These are phyloP conservation scores for Drosophila sucinea DNA, from an alignment of 1,140 invertebrate species.

Conservation along the genomic window DNA sequence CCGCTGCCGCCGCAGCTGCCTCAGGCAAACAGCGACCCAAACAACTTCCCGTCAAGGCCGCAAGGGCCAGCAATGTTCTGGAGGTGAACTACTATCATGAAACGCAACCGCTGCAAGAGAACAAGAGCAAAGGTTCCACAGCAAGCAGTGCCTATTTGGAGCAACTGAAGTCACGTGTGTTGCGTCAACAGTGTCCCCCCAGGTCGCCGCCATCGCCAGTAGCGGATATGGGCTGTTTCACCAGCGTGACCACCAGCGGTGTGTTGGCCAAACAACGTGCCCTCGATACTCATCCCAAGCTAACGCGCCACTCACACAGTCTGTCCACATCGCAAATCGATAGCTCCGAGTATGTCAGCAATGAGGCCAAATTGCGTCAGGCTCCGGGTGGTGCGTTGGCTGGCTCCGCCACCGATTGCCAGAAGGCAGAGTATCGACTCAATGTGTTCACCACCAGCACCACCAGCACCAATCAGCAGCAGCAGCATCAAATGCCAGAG, in stretches of 20 bases:
- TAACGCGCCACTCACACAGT: conserved; percentile 83
- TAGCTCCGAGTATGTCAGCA: conserved; percentile 85
- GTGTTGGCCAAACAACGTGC: conserved; percentile 84
- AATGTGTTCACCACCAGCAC: conserved; percentile 78
- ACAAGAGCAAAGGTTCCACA: conserved; percentile 10
- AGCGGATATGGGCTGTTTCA: conserved; percentile 85
- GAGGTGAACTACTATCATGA: conserved; percentile 86
- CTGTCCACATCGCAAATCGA: conserved; percentile 86
- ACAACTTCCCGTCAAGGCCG: conserved; percentile 60
- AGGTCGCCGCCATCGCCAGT: conserved; percentile 53
- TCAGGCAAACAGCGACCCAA: conserved; percentile 58
- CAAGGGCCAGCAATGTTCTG: conserved; percentile 84
- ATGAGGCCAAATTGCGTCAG: conserved; percentile 71
- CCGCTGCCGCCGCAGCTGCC: conserved; percentile 32
- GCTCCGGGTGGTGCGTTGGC: conserved; percentile 53
- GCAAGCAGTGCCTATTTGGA: conserved; percentile 85
- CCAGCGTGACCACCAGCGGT: conserved; percentile 86
- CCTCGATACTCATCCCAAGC: conserved; percentile 71
- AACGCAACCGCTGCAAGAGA: conserved; percentile 38
- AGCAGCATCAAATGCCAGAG: conserved; percentile 65
- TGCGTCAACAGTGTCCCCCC: conserved; percentile 73
- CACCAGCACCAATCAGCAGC: conserved; percentile 53
- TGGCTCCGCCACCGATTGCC: conserved; percentile 74
- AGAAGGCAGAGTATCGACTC: conserved; percentile 80
- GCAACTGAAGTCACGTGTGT: conserved; percentile 85